These are phyloP conservation scores for Papilio xuthus DNA, from an alignment of 1,140 invertebrate genomes.

Conservation along the genomic window DNA sequence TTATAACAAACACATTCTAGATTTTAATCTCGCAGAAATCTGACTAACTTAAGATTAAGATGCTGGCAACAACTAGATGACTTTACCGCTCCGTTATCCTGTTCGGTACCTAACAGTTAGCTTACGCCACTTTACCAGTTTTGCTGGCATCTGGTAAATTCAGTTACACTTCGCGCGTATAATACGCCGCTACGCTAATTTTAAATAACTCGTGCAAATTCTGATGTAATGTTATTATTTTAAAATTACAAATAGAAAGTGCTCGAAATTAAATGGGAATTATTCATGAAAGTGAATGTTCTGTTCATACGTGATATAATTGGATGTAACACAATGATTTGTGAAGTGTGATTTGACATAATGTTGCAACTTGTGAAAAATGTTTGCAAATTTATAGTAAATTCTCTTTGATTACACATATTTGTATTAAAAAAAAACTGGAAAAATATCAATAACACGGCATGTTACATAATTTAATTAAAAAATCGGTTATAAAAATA, in stretches of 20 bases:
- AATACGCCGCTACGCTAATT: constrained; percentile 38
- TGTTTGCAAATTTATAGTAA: neutral
- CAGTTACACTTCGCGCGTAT: constrained; percentile 50
- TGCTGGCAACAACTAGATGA: neutral
- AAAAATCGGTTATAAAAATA: neutral
- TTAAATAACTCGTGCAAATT: constrained; percentile 5
- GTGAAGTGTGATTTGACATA: neutral
- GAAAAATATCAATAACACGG: neutral
- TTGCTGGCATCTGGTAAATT: constrained; percentile 48
- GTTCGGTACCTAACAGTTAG: constrained; percentile 22
- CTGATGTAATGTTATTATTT: constrained; percentile 19
- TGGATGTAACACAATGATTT: neutral
- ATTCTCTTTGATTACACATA: neutral
- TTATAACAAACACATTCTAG: neutral
- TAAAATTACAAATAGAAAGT: constrained; percentile 27
- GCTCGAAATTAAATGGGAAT: constrained; percentile 8
- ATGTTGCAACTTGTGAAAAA: constrained; percentile 1
- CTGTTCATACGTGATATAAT: constrained; percentile 30
- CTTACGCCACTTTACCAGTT: neutral
- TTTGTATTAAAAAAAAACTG: neutral
- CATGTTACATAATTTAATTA: neutral
- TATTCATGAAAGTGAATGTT: constrained; percentile 36
- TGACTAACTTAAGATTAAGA: neutral
- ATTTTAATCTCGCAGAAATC: neutral
- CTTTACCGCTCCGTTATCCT: constrained; percentile 28